phyloP scores from a whole-genome alignment of 2,113 vertebrate species.

The Coturnix japonica region DNA sequence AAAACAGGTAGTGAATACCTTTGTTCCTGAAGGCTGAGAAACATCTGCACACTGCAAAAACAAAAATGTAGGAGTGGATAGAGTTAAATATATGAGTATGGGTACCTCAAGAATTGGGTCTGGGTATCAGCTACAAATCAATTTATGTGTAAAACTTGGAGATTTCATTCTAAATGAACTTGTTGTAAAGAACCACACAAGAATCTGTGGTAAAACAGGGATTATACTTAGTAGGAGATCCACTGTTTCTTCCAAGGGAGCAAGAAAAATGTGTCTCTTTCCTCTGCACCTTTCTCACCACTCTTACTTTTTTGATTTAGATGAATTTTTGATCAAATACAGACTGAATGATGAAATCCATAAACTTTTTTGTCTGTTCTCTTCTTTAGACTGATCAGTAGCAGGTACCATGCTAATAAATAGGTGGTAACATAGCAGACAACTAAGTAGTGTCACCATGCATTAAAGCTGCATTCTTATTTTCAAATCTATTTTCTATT shows the following conservation, averaged over 20 bases:
- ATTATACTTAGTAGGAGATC: not conserved
- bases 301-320: not conserved
- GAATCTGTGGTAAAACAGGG: not conserved
- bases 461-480: not conserved
- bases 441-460: not conserved
- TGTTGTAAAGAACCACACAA: not conserved
- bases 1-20: not conserved
- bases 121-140: not conserved
- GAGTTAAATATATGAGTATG: not conserved
- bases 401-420: not conserved
- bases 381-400: not conserved
- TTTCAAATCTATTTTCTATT: not conserved
- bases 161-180: not conserved
- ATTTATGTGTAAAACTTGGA: not conserved
- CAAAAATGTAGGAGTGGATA: not conserved
- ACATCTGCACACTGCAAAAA: not conserved
- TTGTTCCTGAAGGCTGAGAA: not conserved
- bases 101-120: not conserved
- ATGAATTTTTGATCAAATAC: not conserved
- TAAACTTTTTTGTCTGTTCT: not conserved
- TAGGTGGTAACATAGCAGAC: not conserved
- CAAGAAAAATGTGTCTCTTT: not conserved
- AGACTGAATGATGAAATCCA: not conserved
- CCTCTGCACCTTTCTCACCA: not conserved
- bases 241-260: not conserved